Conservation (phyloP, 2,888 invertebrate genomes). For the Archips xylosteana region DNA sequence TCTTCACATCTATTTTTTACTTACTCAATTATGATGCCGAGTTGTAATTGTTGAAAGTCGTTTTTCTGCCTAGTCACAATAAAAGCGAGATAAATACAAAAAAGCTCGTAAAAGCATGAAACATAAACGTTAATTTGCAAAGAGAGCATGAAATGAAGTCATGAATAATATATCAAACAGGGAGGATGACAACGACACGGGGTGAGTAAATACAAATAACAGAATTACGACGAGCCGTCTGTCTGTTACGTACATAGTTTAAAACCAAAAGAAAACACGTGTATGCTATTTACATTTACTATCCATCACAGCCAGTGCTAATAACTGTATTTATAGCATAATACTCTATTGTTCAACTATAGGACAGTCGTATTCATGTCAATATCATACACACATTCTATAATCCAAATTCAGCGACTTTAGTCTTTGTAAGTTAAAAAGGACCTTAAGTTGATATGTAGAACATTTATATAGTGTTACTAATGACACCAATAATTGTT, state of each 20-base stretch:
- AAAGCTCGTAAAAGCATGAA: conserved; percentile 15
- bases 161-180: conserved; percentile 19
- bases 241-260: not conserved
- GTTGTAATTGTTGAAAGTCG: conserved; percentile 13
- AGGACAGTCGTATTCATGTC: not conserved
- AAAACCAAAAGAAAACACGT: not conserved
- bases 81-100: conserved; percentile 15
- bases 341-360: not conserved
- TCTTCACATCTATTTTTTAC: not conserved
- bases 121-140: conserved; percentile 25
- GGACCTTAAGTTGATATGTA: not conserved
- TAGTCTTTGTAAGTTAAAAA: not conserved
- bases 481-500: not conserved
- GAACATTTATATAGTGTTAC: not conserved
- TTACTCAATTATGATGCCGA: conserved; percentile 1
- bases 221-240: not conserved
- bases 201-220: conserved; percentile 4
- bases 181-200: not conserved
- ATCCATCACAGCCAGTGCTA: not conserved
- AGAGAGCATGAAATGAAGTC: conserved; percentile 17
- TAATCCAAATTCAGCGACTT: too few relatives aligned
- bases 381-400: not conserved
- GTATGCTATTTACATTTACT: not conserved
- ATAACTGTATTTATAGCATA: not conserved
- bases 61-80: conserved; percentile 4